Evolutionary conservation across 2,113 vertebrate genomes (phyloP).

Genomic region (Prietella phreatophila): DNA sequence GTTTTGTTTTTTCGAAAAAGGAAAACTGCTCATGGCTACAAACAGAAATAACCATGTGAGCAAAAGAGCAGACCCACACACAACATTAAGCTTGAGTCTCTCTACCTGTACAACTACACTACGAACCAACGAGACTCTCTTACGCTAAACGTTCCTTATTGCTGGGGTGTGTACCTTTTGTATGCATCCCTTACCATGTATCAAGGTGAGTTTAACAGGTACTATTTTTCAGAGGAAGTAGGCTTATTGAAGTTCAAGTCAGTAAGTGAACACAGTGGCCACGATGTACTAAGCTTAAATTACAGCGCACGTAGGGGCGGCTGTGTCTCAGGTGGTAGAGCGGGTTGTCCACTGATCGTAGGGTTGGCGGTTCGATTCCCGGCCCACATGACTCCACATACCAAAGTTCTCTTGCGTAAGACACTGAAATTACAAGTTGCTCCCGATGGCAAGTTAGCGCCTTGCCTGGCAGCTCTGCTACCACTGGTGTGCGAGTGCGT

Average conservation of each 20-base stretch:
- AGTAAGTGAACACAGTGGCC: neutral
- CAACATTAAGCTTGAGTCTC: neutral
- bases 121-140: neutral
- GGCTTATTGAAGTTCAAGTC: neutral
- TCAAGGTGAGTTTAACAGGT: neutral
- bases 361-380: too few species aligned
- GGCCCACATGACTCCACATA: too few species aligned
- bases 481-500: too few species aligned
- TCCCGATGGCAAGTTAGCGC: too few species aligned
- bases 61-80: slow-evolving; percentile 10
- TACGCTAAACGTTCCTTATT: neutral
- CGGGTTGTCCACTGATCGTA: too few species aligned
- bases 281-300: neutral
- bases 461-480: too few species aligned
- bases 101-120: neutral
- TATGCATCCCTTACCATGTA: neutral
- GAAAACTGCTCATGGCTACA: neutral
- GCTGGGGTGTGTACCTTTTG: neutral
- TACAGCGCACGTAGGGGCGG: neutral
- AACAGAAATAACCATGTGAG: neutral
- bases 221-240: neutral
- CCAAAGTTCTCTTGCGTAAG: too few species aligned
- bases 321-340: too few species aligned
- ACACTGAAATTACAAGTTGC: too few species aligned
- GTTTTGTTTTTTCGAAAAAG: neutral